Base-by-base conservation (phyloP, 2,888 invertebrate species). In the Bedellia somnulentella region DNA sequence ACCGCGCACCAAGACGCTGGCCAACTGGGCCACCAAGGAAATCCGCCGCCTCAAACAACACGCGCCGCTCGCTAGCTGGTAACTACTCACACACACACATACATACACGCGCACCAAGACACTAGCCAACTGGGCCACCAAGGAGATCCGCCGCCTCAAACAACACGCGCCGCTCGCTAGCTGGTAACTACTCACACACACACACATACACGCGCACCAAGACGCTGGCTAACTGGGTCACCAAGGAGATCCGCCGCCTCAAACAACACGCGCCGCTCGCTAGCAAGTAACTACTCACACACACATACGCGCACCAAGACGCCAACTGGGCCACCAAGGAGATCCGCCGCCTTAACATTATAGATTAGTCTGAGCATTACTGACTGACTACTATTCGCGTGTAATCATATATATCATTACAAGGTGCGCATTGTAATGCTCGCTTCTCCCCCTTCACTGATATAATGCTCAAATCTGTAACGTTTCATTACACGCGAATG, bases 321-420 rank as follows among this genome's bases (percentile, higher is more conserved):
- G 90, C 95, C 43, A 87, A 81, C 45, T 99, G 98, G 98, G 97
- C 97, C 37, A 83, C 87, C 37, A 95, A 95, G 78, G 96, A 96
- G 77, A 86, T 99, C 52, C 86, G 92, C 51, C 93, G 90, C 73
- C 79, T 94, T 55, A 94, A 91, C 71, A 85, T 79, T 45, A 75
- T 79, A 39, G 54, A 71, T 39, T 71, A 76, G 22, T 66, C 76
- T 34, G 64, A n/a, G n/a, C n/a, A n/a, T n/a, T n/a, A n/a, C 77
- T 38, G 82, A 82, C 78, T 83, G 82, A 82, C 81, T 37, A 67
- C n/a, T n/a, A n/a, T n/a, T n/a, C 17, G 4, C 6, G 16, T 5
- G 5, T 6, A 6, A 16, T n/a, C 8, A 28, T n/a, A 6, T 9
- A 14, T 15, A 8, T n/a, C n/a, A n/a, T n/a, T n/a, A n/a, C n/a